phyloP scores from a whole-genome alignment of 2,113 vertebrate species.

The Morone saxatilis region DNA sequence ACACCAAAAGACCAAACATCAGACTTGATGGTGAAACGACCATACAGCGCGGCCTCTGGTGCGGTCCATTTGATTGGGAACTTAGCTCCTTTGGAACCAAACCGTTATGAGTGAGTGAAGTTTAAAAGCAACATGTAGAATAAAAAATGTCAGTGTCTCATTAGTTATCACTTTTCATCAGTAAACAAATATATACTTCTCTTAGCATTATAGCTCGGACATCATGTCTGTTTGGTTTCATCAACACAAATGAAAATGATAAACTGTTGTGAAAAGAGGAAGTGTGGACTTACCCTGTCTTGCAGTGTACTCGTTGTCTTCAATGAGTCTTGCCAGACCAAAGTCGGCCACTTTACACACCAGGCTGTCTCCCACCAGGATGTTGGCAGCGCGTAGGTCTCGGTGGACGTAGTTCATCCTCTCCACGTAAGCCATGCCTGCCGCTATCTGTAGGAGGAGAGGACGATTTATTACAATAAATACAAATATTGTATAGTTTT shows the following conservation, averaged over 20 bases:
- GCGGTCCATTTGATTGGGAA: slow-evolving; percentile 99
- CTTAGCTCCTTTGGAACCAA: slow-evolving; percentile 88
- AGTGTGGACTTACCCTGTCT: slow-evolving; percentile 88
- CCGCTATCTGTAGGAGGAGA: slow-evolving; percentile 87
- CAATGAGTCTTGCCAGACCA: slow-evolving; percentile 94
- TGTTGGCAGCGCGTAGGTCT: slow-evolving; percentile 96
- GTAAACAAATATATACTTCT: background rate
- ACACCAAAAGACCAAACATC: slow-evolving; percentile 99
- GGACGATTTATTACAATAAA: background rate
- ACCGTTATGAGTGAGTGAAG: background rate
- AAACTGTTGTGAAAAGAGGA: background rate
- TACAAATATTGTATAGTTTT: background rate
- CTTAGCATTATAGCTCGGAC: background rate
- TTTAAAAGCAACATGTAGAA: background rate
- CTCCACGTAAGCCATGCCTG: slow-evolving; percentile 98
- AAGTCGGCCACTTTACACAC: slow-evolving; percentile 98
- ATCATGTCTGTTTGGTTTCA: background rate
- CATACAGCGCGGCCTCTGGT: slow-evolving; percentile 95
- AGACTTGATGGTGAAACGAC: slow-evolving; percentile 98
- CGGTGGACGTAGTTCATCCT: slow-evolving; percentile 99
- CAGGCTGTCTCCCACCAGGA: slow-evolving; percentile 95
- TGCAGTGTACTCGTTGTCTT: slow-evolving; percentile 98
- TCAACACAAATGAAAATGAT: background rate
- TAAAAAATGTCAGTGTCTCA: background rate
- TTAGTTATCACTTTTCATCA: no score